Percentiles rank a stretch among this genome's conserved stretches.
Conservation (phyloP, 1,140 invertebrate genomes). For the Drosophila arizonae region DNA sequence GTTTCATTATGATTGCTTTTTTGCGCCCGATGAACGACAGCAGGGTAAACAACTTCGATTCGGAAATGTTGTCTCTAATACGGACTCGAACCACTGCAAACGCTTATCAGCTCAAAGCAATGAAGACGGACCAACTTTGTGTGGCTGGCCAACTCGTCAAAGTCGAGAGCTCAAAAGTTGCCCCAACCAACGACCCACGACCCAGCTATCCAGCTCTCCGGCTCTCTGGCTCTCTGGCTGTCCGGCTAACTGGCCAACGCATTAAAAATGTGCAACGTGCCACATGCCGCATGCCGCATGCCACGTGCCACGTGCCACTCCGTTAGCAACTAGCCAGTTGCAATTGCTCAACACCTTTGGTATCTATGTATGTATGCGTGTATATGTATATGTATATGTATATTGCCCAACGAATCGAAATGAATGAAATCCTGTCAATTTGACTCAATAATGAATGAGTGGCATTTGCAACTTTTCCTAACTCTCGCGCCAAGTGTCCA, state of each 20-base stretch:
- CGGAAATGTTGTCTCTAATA: no score
- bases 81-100: no score
- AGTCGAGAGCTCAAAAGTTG: not conserved
- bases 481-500: not conserved
- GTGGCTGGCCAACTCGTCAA: not conserved
- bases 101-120: no score
- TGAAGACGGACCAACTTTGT: not conserved
- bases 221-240: no score
- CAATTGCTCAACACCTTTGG: slow-evolving; percentile 9
- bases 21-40: not conserved
- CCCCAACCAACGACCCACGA: not conserved
- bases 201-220: no score
- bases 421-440: slow-evolving; percentile 62
- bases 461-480: slow-evolving; percentile 41
- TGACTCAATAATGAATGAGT: slow-evolving; percentile 74
- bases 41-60: no score
- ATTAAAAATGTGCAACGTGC: no score
- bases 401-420: slow-evolving; percentile 38
- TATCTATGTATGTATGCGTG: no score
- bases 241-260: no score
- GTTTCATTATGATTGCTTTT: slow-evolving; percentile 58
- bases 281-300: not conserved
- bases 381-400: no score
- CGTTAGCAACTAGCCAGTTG: no score
- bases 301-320: slow-evolving; percentile 15